Conservation (phyloP, 2,888 invertebrate genomes). For the Pecten maximus region DNA sequence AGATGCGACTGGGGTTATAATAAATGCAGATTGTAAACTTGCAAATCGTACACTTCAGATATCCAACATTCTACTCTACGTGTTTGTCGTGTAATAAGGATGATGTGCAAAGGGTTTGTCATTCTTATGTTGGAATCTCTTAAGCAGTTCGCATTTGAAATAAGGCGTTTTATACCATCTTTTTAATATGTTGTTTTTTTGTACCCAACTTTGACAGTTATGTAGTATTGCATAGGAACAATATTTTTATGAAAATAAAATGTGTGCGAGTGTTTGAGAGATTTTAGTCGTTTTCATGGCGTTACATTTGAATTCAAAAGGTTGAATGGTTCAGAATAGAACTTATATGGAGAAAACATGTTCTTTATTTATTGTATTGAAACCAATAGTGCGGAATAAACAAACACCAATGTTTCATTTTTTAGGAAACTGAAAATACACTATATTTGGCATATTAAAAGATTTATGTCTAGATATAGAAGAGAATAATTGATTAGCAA, state of each 20-base stretch:
- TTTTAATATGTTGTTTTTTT: neutral
- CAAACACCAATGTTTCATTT: too few relatives aligned
- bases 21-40: too few relatives aligned
- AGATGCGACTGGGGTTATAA: too few relatives aligned
- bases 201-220: neutral
- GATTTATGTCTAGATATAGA: neutral
- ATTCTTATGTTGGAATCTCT: neutral
- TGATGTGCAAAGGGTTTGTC: too few relatives aligned
- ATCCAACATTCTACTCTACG: too few relatives aligned
- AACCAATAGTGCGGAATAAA: too few relatives aligned
- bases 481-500: neutral
- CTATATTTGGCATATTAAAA: too few relatives aligned
- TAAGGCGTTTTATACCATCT: neutral
- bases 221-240: neutral
- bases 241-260: neutral
- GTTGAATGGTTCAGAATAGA: neutral
- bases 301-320: neutral
- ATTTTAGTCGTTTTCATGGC: neutral
- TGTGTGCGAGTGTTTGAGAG: neutral
- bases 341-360: neutral
- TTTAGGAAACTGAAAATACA: too few relatives aligned
- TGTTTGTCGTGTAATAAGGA: too few relatives aligned
- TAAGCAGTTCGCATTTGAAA: neutral
- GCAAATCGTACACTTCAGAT: too few relatives aligned
- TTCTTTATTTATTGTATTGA: neutral